A percentile compares a stretch with the other conserved stretches of the same genome.
Conservation (phyloP, 2,888 invertebrate genomes). For the Pocota personata region DNA sequence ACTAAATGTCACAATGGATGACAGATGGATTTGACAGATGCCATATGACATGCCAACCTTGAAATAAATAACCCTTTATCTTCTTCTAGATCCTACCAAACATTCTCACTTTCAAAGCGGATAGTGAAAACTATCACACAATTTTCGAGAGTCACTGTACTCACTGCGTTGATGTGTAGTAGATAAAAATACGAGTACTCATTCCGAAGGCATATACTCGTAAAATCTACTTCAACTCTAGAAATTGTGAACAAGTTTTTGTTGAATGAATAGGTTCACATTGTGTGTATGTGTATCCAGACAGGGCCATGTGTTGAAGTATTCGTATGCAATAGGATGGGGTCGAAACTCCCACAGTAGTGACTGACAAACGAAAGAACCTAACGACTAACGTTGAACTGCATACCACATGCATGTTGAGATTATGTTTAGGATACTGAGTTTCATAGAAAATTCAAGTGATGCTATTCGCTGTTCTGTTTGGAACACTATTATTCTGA, state of each 20-base stretch:
- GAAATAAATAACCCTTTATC: too few relatives aligned
- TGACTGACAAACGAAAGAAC: slow-evolving; percentile 11
- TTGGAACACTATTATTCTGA: not conserved
- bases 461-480: not conserved
- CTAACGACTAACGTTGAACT: slow-evolving; percentile 10
- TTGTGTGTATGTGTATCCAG: not conserved
- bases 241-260: slow-evolving; percentile 20
- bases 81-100: too few relatives aligned
- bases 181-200: not conserved
- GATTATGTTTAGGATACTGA: slow-evolving; percentile 8
- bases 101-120: too few relatives aligned
- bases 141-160: not conserved
- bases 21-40: too few relatives aligned
- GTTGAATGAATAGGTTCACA: slow-evolving; percentile 3
- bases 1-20: too few relatives aligned
- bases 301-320: slow-evolving; percentile 5
- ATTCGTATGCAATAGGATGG: not conserved
- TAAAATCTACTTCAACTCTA: slow-evolving; percentile 17
- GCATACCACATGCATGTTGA: not conserved
- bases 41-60: too few relatives aligned
- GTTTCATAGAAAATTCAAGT: slow-evolving; percentile 21
- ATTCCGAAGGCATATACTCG: not conserved
- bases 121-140: not conserved
- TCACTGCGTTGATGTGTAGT: not conserved
- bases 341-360: not conserved